These are phyloP conservation scores for Heteractis magnifica DNA, from an alignment of 92 coral and sea anemone genomes.

Conservation along the genomic window DNA sequence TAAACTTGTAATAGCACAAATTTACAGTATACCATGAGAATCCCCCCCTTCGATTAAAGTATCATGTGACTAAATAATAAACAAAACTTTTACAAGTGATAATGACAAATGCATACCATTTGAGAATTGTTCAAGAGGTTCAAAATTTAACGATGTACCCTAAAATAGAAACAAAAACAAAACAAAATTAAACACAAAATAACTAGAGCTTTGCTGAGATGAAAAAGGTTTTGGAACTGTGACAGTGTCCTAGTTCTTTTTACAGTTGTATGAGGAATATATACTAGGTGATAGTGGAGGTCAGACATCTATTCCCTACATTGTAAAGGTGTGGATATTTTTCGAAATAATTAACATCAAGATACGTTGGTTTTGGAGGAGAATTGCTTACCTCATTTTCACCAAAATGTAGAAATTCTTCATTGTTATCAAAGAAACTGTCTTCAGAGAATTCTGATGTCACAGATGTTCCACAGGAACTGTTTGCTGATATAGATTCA, in stretches of 20 bases:
- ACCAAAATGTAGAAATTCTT: constrained; percentile 38
- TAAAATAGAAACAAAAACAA: background rate
- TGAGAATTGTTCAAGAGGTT: background rate
- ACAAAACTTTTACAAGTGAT: background rate
- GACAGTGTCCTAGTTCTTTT: no score
- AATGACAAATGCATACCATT: background rate
- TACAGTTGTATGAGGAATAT: no score
- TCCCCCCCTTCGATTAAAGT: no score
- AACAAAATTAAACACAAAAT: background rate
- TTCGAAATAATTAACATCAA: no score
- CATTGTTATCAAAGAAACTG: constrained; percentile 68
- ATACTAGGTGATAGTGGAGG: no score
- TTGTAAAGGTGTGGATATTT: no score
- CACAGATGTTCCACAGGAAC: constrained; percentile 67
- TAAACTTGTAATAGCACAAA: no score
- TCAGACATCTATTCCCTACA: no score
- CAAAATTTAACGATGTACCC: background rate
- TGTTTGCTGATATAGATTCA: constrained; percentile 68
- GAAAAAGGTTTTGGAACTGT: no score
- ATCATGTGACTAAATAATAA: no score
- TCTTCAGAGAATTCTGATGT: constrained; percentile 75
- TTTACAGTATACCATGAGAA: no score
- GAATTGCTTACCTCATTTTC: constrained; percentile 34
- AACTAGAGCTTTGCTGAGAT: no score
- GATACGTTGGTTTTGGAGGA: background rate